A percentile compares a stretch with the other conserved stretches of the same genome.
Evolutionary conservation across 2,113 vertebrate genomes (phyloP).

Genomic region (Cichladusa arquata): DNA sequence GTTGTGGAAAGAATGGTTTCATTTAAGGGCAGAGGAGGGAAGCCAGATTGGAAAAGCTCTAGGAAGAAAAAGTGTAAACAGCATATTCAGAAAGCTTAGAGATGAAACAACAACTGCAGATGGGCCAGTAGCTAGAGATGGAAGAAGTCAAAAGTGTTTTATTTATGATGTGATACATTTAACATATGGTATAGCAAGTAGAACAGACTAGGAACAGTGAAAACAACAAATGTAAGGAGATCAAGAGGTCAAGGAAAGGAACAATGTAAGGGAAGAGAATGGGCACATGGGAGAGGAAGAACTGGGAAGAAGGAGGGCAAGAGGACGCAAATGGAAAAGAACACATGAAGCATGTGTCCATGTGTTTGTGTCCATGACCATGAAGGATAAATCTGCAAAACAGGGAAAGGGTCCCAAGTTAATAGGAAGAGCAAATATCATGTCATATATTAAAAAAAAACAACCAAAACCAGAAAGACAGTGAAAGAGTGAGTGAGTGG

Average conservation of each 20-base stretch:
- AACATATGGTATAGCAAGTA: slow-evolving; percentile 39
- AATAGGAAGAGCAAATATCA: neutral
- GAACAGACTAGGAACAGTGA: neutral
- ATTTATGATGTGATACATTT: slow-evolving; percentile 57
- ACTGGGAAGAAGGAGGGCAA: neutral
- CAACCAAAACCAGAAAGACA: too few relatives aligned
- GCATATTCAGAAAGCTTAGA: slow-evolving; percentile 32
- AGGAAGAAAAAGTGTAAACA: slow-evolving; percentile 66
- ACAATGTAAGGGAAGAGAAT: neutral
- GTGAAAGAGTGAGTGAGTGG: accelerated
- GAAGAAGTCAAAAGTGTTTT: slow-evolving; percentile 27
- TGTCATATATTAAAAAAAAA: neutral
- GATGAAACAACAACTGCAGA: slow-evolving; percentile 37
- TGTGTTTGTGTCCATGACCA: neutral
- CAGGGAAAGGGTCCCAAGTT: neutral
- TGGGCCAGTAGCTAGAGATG: slow-evolving; percentile 44
- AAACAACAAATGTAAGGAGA: neutral
- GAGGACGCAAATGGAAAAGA: neutral
- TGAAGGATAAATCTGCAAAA: neutral
- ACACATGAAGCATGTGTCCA: neutral
- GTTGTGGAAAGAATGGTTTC: slow-evolving; percentile 62
- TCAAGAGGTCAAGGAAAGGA: slow-evolving; percentile 7
- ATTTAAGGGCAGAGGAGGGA: slow-evolving; percentile 45
- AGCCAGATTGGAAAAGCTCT: slow-evolving; percentile 49
- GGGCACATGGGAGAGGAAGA: neutral